Percentiles rank a stretch among this genome's conserved stretches.
Evolutionary conservation across 2,113 vertebrate genomes (phyloP).

Genomic region (Hucho hucho): DNA sequence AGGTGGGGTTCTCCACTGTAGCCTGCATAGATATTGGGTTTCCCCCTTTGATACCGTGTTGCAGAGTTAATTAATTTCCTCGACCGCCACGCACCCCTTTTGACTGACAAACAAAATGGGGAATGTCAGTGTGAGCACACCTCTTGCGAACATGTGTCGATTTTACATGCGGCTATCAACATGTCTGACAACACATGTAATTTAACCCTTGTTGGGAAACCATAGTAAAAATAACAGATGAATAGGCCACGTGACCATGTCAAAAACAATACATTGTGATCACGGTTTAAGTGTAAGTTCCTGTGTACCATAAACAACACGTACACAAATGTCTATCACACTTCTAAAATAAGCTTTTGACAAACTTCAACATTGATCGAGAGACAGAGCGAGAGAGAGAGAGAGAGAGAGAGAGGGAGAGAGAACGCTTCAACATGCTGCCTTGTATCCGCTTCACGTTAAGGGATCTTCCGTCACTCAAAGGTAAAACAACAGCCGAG

Average conservation of each 20-base stretch:
- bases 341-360: too few species aligned
- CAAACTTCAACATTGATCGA: too few species aligned
- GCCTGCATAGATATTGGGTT: slow-evolving; percentile 65
- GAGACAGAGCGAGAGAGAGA: too few species aligned
- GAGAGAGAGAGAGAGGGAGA: too few species aligned
- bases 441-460: too few species aligned
- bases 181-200: slow-evolving; percentile 73
- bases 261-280: neutral
- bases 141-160: slow-evolving; percentile 56
- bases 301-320: too few species aligned
- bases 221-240: neutral
- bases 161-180: slow-evolving; percentile 70
- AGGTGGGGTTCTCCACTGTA: slow-evolving; percentile 55
- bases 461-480: too few species aligned
- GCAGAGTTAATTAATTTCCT: slow-evolving; percentile 72
- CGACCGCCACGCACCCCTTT: slow-evolving; percentile 48
- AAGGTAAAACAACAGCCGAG: neutral
- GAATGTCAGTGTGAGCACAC: slow-evolving; percentile 63
- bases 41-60: slow-evolving; percentile 74
- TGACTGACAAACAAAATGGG: slow-evolving; percentile 54
- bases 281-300: too few species aligned
- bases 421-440: too few species aligned
- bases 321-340: too few species aligned
- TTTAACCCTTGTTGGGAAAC: slow-evolving; percentile 51
- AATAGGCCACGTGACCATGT: neutral